Conservation (phyloP, 1,140 invertebrate genomes). For the Rhizoglyphus robini region DNA sequence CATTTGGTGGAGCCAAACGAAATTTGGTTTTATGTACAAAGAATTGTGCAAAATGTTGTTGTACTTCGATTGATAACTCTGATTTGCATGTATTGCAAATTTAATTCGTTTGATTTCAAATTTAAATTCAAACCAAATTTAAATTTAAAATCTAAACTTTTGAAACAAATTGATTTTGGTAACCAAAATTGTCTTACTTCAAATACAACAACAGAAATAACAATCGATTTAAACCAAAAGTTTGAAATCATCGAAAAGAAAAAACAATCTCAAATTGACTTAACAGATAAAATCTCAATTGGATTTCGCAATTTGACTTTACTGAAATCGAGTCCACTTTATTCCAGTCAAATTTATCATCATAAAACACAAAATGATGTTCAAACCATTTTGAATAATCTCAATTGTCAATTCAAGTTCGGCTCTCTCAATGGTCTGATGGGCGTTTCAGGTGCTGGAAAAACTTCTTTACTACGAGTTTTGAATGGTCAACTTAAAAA, state of each 20-base stretch:
- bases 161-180: not conserved
- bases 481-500: not conserved
- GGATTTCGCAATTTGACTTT: not conserved
- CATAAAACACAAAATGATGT: not conserved
- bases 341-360: not conserved
- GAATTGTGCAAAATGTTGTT: not conserved
- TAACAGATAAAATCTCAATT: not conserved
- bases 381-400: not conserved
- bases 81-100: not conserved
- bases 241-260: not conserved
- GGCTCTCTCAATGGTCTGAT: conserved; percentile 18
- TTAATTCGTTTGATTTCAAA: not conserved
- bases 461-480: conserved; percentile 25
- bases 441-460: conserved; percentile 28
- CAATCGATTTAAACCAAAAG: no score
- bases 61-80: not conserved
- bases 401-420: conserved; percentile 6
- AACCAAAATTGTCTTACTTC: no score
- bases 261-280: not conserved
- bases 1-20: not conserved
- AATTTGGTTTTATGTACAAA: not conserved
- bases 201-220: no score
- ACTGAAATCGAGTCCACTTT: not conserved
- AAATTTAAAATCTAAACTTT: no score
- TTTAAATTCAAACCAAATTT: not conserved